Conservation (phyloP, 2,113 vertebrate genomes). For the Lampris megalopsis region DNA sequence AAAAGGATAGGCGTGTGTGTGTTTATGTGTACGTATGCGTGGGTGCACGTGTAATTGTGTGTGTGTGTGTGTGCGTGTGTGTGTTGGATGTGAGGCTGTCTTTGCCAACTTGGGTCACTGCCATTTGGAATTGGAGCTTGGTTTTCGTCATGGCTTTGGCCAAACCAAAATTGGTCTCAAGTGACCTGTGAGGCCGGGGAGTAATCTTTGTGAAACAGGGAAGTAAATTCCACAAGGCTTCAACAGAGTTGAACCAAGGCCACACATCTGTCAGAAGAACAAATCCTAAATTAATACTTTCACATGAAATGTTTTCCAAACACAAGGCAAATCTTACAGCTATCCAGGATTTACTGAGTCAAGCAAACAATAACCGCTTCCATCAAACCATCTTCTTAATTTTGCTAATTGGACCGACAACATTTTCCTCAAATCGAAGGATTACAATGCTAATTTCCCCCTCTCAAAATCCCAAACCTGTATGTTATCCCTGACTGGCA, state of each 20-base stretch:
- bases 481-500: neutral
- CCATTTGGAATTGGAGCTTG: slow-evolving; percentile 64
- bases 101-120: slow-evolving; percentile 64
- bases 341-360: slow-evolving; percentile 25
- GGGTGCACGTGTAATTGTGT: no score
- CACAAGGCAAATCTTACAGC: slow-evolving; percentile 47
- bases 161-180: slow-evolving; percentile 80
- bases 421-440: slow-evolving; percentile 22
- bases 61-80: no score
- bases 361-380: slow-evolving; percentile 34
- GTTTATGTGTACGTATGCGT: no score
- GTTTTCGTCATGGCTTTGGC: slow-evolving; percentile 65
- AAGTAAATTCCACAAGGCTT: slow-evolving; percentile 62
- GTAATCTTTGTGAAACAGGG: slow-evolving; percentile 70
- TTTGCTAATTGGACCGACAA: slow-evolving; percentile 17
- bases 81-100: slow-evolving; percentile 8
- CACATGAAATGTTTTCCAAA: slow-evolving; percentile 42
- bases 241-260: slow-evolving; percentile 62
- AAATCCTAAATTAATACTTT: slow-evolving; percentile 55
- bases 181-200: slow-evolving; percentile 66
- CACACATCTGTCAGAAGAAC: slow-evolving; percentile 64
- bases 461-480: slow-evolving; percentile 13
- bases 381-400: slow-evolving; percentile 20
- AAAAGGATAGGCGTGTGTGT: neutral
- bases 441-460: slow-evolving; percentile 11